Base-by-base conservation (phyloP, 2,797 vertebrate genomes). In the Scomberomorus guttatus region DNA sequence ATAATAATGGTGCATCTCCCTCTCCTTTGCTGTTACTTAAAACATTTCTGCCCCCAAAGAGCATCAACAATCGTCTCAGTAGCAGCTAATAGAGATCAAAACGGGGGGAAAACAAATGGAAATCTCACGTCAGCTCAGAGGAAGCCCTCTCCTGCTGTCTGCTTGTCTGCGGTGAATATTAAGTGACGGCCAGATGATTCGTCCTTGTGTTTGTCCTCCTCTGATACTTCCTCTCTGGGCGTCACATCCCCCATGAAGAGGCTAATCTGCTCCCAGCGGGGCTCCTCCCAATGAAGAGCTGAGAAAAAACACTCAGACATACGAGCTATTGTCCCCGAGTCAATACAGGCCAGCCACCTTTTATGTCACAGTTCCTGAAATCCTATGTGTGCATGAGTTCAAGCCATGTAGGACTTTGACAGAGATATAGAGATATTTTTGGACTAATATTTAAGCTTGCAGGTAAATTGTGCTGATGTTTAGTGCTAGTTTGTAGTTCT, bases 121-220 rank as follows among this genome's bases (percentile, higher is more conserved):
- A 67, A 72, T 50, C 29, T 72, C 24, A 8, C 67, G 71, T 11
- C 63, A 52, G 77, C 75, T 74, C 55, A 50, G 75, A 88, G 80
- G 76, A 84, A 75, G 52, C 68, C 72, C 79, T 75, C 80, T 88
- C 84, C 90, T 87, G 87, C 88, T 74, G 85, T 77, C 91, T 68
- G 80, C 72, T 57, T 57, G 84, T 88, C 89, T 87, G 83, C 48
- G 84, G 11, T 91, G 91, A 89, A 93, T 92, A 90, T 91, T 87
- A 88, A 93, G 91, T 65, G 83, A 80, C 55, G 63, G 74, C 44
- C 39, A n/a, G 54, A 65, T 85, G 84, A 92, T 89, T 91, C 88
- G 91, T 90, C 92, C 90, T 90, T 87, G 87, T 89, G 90, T 94
- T 93, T 91, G 92, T 87, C 89, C 89, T 90, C 67, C 84, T 87